phyloP scores from a whole-genome alignment of 1,140 invertebrate species.

The Catajapyx aquilonaris region DNA sequence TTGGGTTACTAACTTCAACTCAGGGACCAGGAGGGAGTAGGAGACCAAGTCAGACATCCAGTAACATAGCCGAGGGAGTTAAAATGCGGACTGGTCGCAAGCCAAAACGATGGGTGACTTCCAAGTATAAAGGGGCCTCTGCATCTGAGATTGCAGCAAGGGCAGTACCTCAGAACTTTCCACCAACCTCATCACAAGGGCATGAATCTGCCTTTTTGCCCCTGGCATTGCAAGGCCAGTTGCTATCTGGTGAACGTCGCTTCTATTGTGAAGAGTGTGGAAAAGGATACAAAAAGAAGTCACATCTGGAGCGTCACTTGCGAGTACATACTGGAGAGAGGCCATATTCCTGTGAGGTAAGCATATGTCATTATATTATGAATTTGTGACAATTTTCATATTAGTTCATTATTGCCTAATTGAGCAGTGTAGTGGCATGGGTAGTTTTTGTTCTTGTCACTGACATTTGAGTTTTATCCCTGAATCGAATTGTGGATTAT shows the following conservation, averaged over 20 bases:
- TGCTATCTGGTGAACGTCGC: constrained; percentile 6
- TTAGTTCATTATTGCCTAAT: too few species aligned
- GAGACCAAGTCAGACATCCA: not conserved
- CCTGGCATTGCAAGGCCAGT: not conserved
- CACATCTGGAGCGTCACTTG: constrained; percentile 20
- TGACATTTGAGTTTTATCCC: too few species aligned
- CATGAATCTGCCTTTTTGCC: too few species aligned
- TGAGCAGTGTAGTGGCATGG: too few species aligned
- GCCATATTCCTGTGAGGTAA: constrained; percentile 25
- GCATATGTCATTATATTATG: too few species aligned
- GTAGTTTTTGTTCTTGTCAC: too few species aligned
- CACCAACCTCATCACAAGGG: too few species aligned
- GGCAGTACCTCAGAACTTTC: not conserved
- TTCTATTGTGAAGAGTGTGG: constrained; percentile 19
- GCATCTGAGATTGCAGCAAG: not conserved
- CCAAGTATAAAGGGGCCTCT: not conserved
- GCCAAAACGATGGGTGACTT: not conserved
- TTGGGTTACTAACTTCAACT: too few species aligned
- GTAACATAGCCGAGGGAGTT: not conserved
- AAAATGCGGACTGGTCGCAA: not conserved
- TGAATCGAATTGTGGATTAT: too few species aligned
- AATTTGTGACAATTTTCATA: too few species aligned
- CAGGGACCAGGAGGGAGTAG: not conserved
- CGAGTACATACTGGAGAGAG: constrained; percentile 24
- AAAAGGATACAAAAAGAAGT: constrained; percentile 23